Conservation (phyloP, 1,140 invertebrate species). For the Bacillus rossius region DNA sequence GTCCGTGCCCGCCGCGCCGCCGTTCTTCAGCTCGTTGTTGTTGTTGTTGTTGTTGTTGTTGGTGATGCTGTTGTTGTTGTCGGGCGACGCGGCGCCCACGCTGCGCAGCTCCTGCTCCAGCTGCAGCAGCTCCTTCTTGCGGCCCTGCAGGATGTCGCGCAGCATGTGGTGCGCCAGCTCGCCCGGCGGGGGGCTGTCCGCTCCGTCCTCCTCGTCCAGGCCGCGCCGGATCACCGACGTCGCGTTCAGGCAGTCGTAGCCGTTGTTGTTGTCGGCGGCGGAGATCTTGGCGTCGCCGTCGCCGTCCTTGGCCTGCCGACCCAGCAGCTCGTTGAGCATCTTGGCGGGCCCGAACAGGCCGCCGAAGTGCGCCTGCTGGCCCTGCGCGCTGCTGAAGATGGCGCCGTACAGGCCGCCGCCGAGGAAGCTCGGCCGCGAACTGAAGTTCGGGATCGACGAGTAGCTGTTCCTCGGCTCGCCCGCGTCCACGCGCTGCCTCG, state of each 20-base stretch:
- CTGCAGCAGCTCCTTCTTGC: constrained; percentile 67
- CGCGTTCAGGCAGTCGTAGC: constrained; percentile 28
- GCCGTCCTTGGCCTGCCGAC: constrained; percentile 62
- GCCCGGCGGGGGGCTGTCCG: constrained; percentile 24
- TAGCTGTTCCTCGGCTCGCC: constrained; percentile 90
- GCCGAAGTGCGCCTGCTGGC: constrained; percentile 65
- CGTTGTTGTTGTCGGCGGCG: constrained; percentile 28
- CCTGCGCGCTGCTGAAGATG: constrained; percentile 55
- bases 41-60: constrained; percentile 47
- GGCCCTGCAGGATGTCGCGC: constrained; percentile 73
- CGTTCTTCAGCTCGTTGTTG: constrained; percentile 38
- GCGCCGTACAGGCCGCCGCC: constrained; percentile 71
- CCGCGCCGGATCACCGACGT: constrained; percentile 28
- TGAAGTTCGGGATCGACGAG: constrained; percentile 80
- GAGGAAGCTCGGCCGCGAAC: constrained; percentile 76
- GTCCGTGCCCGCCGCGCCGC: constrained; percentile 9
- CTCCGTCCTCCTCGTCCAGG: constrained; percentile 25
- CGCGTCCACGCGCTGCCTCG: constrained; percentile 90
- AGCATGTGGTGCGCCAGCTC: constrained; percentile 66
- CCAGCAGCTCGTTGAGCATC: constrained; percentile 77
- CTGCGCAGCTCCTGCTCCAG: constrained; percentile 53
- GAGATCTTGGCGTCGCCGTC: constrained; percentile 24
- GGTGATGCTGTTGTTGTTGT: constrained; percentile 39
- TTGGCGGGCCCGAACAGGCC: constrained; percentile 73
- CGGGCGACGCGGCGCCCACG: constrained; percentile 26